phyloP scores from a whole-genome alignment of 2,797 vertebrate species.

The Sebastes ruberrimus region DNA sequence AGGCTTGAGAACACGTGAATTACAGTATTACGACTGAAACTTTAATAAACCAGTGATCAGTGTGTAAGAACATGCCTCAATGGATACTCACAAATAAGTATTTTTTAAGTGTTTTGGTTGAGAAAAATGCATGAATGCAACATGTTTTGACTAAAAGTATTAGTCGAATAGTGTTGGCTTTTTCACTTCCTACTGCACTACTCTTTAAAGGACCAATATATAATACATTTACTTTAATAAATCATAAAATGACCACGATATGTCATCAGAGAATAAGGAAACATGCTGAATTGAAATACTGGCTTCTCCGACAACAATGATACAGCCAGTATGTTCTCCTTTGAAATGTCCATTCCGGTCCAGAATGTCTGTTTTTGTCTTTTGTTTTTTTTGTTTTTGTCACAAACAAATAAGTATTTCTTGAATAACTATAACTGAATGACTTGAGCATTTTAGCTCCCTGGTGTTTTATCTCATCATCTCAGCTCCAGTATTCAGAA shows the following conservation, averaged over 20 bases:
- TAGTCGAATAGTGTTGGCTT: background rate
- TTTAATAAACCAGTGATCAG: background rate
- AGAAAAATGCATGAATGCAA: background rate
- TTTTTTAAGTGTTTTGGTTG: background rate
- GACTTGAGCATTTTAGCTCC: background rate
- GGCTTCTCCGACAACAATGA: no score
- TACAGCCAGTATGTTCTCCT: no score
- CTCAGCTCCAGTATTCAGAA: conserved; percentile 11
- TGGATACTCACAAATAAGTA: background rate
- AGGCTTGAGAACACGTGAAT: no score
- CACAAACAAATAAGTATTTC: background rate
- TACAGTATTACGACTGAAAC: no score
- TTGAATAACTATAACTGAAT: background rate
- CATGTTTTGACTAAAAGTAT: background rate
- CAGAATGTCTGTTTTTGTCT: no score
- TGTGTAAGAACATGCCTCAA: background rate
- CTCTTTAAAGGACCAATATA: background rate
- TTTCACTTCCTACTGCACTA: background rate
- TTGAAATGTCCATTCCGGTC: no score
- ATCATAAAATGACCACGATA: no score
- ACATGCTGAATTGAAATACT: no score
- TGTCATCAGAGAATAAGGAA: no score
- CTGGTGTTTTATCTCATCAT: background rate
- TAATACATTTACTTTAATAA: no score
- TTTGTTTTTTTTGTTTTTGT: background rate